Evolutionary conservation across 2,888 invertebrate genomes (phyloP), one percentile per base, ranked within the genome.

Genomic region (Ophion ellenae): DNA sequence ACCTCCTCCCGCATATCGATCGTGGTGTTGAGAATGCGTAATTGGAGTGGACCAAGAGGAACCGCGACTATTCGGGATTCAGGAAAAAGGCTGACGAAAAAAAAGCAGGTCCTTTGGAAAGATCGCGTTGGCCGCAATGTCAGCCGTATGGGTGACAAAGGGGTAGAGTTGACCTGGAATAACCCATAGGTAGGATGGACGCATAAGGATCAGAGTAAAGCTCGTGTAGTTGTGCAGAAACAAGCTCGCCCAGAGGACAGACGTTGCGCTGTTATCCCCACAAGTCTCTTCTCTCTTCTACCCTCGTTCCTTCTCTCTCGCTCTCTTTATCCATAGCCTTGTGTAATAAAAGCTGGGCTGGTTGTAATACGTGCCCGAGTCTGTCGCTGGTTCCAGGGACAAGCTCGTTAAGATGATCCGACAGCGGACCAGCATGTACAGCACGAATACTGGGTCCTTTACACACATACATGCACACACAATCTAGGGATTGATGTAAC

Each of bases 351-450:
- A 88, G 85, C 87, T 86, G 83, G 82, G 83, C 79, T 78, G 80
- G 69, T 83, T 77, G 86, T 86, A 86, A 81, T 67, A 67, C 76
- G 84, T 66, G 71, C 53, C 61, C 57, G 80, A 77, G 80, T 63
- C 69, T 40, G 66, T 73, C 63, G 63, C 57, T 76, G 81, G 28
- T 69, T 63, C 17, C 71, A 20, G 81, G 83, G 87, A 88, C 87
- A 84, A 85, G 89, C 89, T 90, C 90, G 90, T 90, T 90, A 90
- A 89, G 89, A 90, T 87, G 90, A 89, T 89, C 87, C 89, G 84
- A 86, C 86, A 83, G 84, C 87, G 87, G 84, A 71, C 57, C 67
- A 59, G 40, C 57, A 24, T 67, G 77, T 77, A 61, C 59, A 45
- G 61, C 59, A 77, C 57, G 40, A 67, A 66, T 73, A 36, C 40